Evolutionary conservation across 2,888 invertebrate species (phyloP).

Genomic region (Cerceris ruficornis): DNA sequence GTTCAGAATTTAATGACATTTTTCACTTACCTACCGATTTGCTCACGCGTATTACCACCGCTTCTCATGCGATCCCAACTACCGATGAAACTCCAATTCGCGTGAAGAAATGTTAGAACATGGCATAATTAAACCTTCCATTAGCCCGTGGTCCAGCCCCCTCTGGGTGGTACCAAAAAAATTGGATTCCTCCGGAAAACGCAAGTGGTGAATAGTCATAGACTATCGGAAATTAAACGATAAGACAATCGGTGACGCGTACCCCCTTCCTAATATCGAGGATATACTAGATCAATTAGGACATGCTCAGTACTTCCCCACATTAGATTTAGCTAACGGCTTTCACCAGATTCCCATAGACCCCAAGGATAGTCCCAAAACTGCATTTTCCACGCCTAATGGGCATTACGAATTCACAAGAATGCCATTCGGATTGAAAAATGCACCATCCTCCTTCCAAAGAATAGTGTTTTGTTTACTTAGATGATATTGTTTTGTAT

Average conservation of each 20-base stretch:
- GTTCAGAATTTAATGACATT: neutral
- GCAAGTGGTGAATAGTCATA: constrained; percentile 3
- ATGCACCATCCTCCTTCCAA: constrained; percentile 10
- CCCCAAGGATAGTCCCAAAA: neutral
- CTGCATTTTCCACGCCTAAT: neutral
- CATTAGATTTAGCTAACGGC: neutral
- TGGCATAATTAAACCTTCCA: constrained; percentile 8
- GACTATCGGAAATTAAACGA: too few relatives aligned
- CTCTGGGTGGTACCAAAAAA: constrained; percentile 5
- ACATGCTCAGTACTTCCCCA: neutral
- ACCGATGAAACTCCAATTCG: neutral
- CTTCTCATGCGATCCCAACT: neutral
- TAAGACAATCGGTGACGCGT: neutral
- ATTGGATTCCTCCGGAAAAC: neutral
- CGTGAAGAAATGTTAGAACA: neutral
- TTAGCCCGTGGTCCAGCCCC: neutral
- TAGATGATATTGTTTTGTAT: constrained; percentile 3
- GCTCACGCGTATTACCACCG: neutral
- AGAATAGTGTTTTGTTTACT: neutral
- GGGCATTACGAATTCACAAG: constrained; percentile 1
- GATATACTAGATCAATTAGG: neutral
- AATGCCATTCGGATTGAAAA: constrained; percentile 15
- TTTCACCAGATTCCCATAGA: neutral
- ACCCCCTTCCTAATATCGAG: neutral
- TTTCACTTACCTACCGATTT: neutral